Evolutionary conservation across 2,113 vertebrate genomes (phyloP).

Genomic region (Geococcyx californianus): DNA sequence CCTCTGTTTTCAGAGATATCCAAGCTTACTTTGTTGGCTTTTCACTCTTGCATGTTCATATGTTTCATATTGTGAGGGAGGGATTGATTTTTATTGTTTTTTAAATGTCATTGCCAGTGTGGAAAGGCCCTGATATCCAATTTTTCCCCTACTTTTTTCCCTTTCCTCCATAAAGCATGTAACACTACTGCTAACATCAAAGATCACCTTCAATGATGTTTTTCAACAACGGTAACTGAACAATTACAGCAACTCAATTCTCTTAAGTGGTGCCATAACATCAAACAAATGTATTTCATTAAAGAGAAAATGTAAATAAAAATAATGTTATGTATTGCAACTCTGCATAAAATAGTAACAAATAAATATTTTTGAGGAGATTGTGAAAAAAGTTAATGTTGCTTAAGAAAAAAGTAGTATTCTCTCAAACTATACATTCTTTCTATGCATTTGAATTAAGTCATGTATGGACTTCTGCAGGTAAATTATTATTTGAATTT

Average conservation of each 20-base stretch:
- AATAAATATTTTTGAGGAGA: neutral
- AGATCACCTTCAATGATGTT: conserved; percentile 20
- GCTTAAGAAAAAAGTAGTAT: neutral
- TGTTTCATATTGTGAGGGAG: conserved; percentile 50
- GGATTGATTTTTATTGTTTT: conserved; percentile 25
- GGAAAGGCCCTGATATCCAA: conserved; percentile 4
- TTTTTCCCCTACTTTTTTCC: neutral
- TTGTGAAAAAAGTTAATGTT: neutral
- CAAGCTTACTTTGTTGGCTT: neutral
- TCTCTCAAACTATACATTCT: neutral
- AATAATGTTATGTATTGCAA: neutral
- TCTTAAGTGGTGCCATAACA: conserved; percentile 30
- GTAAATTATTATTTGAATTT: neutral
- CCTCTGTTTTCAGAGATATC: neutral
- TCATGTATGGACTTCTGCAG: neutral
- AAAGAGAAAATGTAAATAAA: conserved; percentile 32
- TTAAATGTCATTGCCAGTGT: conserved; percentile 22
- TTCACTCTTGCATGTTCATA: conserved; percentile 25
- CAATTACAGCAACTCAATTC: conserved; percentile 15
- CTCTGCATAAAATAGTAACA: neutral
- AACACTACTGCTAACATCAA: conserved; percentile 19
- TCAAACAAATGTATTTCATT: conserved; percentile 20
- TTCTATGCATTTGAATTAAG: neutral
- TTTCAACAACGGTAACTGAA: conserved; percentile 37
- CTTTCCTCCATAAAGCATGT: neutral